A percentile compares a stretch with the other conserved stretches of the same genome.
phyloP scores from a whole-genome alignment of 1,140 invertebrate species.

The Steinernema khuongi region DNA sequence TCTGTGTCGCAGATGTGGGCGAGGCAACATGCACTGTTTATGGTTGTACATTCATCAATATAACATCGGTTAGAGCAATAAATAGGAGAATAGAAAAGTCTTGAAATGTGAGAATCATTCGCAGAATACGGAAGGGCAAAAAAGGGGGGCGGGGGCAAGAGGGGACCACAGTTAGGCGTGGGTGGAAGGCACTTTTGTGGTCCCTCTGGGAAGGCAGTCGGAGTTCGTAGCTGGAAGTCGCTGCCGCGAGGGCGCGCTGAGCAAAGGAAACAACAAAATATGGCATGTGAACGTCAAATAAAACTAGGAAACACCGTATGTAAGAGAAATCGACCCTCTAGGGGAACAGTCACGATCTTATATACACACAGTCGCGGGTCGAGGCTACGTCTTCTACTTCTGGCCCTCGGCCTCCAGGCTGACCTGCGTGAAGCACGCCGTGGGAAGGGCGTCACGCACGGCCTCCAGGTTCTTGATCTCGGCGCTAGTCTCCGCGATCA shows the following conservation, averaged over 20 bases:
- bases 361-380: background rate
- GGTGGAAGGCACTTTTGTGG: too few species aligned
- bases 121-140: too few species aligned
- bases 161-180: too few species aligned
- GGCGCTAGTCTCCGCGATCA: background rate
- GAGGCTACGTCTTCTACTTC: slow-evolving; percentile 34
- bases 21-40: too few species aligned
- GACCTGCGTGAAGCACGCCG: slow-evolving; percentile 51
- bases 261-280: background rate
- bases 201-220: background rate
- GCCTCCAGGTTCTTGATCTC: slow-evolving; percentile 42
- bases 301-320: background rate
- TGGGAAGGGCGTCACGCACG: slow-evolving; percentile 49
- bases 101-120: too few species aligned
- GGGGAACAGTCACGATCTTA: background rate
- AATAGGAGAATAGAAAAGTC: too few species aligned
- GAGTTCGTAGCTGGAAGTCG: background rate
- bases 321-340: background rate
- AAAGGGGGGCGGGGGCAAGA: too few species aligned
- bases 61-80: too few species aligned
- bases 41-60: too few species aligned
- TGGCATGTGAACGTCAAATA: background rate
- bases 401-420: slow-evolving; percentile 56
- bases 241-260: background rate
- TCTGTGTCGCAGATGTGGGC: too few species aligned